Base-by-base conservation (phyloP, 2,113 vertebrate species). In the Stercorarius parasiticus region DNA sequence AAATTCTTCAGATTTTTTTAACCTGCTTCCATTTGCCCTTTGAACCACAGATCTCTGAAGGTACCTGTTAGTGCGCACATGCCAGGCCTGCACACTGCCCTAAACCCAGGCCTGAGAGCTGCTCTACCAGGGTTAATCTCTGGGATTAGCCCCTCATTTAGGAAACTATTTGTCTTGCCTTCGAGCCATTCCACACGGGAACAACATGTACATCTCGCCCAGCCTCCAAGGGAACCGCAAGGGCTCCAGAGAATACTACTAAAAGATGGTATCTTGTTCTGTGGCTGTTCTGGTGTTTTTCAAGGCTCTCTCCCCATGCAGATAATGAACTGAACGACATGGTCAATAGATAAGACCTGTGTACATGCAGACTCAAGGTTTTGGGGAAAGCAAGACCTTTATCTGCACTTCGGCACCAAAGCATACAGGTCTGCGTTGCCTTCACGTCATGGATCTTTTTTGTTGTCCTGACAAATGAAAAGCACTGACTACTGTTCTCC, bases 211-310 rank as follows among this genome's bases (percentile, higher is more conserved):
- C 87, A 4, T 38, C 71, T 70, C 19, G 0, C 32, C 64, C 81
- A 50, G 50, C 64, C 88, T 72, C 72, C 59, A 23, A 82, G 88
- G 83, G 53, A 96, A 86, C 56, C 5, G 10, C 78, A 67, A 10
- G 1, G 93, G 90, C 93, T 89, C 96, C 74, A 65, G n/a, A 30
- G 78, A 89, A 80, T 30, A 69, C 94, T 85, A 2, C 78, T 43
- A 86, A 62, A 40, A 83, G 69, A 74, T 21, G 2, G 2, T 70
- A 79, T 86, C 90, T 94, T n/a, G 59, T 19, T 50, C 23, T 76
- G 15, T 9, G 77, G 74, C 71, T 72, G 91, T 61, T 96, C 98
- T 98, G 97, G 79, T 81, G 76, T 88, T 96, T 89, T 90, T 98
- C 97, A 97, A 94, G 66, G 73, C 74, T 93, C 78, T 21, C 78